phyloP scores from a whole-genome alignment of 2,797 vertebrate species.

The Crenuchus spilurus region DNA sequence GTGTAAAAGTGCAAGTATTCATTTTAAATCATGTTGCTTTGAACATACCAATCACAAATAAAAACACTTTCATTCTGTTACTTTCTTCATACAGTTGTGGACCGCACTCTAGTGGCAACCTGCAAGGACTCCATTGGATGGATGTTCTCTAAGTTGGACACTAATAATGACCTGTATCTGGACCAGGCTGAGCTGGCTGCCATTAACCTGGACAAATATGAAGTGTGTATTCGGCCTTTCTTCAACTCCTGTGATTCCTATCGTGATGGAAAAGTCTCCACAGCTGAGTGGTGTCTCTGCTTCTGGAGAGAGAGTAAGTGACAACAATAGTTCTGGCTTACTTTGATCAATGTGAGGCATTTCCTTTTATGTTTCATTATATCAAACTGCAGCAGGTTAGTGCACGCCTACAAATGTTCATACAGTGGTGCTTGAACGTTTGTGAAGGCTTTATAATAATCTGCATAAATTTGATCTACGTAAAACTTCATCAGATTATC shows the following conservation, averaged over 20 bases:
- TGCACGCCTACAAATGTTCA: no score
- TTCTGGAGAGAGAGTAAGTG: constrained; percentile 99
- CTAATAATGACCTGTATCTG: constrained; percentile 90
- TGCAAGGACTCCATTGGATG: constrained; percentile 99
- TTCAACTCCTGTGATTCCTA: constrained; percentile 98
- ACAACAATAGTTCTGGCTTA: neutral
- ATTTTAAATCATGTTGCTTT: neutral
- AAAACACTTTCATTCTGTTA: constrained; percentile 35
- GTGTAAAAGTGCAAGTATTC: neutral
- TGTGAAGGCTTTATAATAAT: no score
- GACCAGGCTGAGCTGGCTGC: constrained; percentile 90
- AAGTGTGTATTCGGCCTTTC: constrained; percentile 96
- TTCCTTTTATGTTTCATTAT: no score
- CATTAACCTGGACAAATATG: constrained; percentile 98
- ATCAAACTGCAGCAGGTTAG: no score
- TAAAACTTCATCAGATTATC: no score
- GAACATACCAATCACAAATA: neutral
- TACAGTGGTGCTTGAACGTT: no score
- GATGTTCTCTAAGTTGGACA: constrained; percentile 98
- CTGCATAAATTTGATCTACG: no score
- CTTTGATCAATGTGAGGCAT: no score
- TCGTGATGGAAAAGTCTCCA: constrained; percentile 90
- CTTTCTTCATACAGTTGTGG: constrained; percentile 79
- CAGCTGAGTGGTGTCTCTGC: constrained; percentile 97
- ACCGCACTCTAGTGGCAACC: constrained; percentile 90